Evolutionary conservation across 2,113 vertebrate species (phyloP).

Genomic region (Tamias sibiricus): DNA sequence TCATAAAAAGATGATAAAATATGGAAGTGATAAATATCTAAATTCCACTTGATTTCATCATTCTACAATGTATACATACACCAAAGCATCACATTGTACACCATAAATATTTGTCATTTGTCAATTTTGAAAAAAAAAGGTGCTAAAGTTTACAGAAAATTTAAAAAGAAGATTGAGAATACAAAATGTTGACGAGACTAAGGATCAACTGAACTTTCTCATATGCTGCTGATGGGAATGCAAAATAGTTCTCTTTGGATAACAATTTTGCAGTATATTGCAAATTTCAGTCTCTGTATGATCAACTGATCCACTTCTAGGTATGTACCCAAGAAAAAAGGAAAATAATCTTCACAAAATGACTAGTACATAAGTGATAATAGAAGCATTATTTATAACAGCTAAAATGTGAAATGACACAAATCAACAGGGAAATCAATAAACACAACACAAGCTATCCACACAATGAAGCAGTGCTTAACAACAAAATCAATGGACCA

Average conservation of each 20-base stretch:
- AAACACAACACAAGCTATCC: not conserved
- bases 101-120: not conserved
- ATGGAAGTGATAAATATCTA: not conserved
- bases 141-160: not conserved
- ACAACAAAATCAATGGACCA: not conserved
- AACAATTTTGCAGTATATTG: not conserved
- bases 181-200: not conserved
- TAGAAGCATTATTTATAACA: not conserved
- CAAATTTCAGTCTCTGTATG: not conserved
- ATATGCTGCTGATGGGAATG: not conserved
- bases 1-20: not conserved
- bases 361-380: not conserved
- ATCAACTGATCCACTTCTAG: not conserved
- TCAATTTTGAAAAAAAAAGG: not conserved
- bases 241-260: not conserved
- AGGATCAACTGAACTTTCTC: not conserved
- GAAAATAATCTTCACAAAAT: not conserved
- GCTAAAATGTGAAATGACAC: not conserved
- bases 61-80: too few relatives aligned
- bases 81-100: not conserved
- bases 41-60: not conserved
- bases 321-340: not conserved
- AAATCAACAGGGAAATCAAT: not conserved
- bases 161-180: not conserved
- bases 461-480: not conserved